Percentiles rank a stretch among this genome's conserved stretches.
phyloP scores from a whole-genome alignment of 2,797 vertebrate genomes.

The Lacerta agilis region DNA sequence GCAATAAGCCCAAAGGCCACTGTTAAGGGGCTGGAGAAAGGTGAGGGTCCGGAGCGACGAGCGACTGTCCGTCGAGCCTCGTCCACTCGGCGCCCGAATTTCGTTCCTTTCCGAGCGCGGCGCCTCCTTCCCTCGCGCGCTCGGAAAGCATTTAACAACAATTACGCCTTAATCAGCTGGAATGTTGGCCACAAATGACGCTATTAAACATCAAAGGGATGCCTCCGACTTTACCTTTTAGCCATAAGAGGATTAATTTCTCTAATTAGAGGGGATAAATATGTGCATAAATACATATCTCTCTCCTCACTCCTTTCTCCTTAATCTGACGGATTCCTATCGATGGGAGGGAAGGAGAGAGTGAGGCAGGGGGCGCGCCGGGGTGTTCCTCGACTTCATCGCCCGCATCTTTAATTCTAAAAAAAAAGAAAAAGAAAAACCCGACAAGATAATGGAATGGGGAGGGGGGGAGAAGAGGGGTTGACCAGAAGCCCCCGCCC shows the following conservation, averaged over 20 bases:
- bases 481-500: background rate
- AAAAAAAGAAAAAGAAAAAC: background rate
- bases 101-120: conserved; percentile 52
- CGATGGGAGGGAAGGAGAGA: conserved; percentile 41
- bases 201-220: conserved; percentile 81
- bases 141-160: conserved; percentile 81
- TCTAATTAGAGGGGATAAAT: conserved; percentile 81
- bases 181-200: conserved; percentile 80
- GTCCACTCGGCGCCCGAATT: conserved; percentile 76
- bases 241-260: conserved; percentile 84
- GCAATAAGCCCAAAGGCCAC: conserved; percentile 77
- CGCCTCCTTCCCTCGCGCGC: conserved; percentile 70
- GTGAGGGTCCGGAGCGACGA: too few species aligned
- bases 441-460: background rate
- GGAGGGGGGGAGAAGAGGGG: background rate
- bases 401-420: conserved; percentile 6
- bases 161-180: conserved; percentile 81
- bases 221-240: conserved; percentile 80
- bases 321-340: conserved; percentile 47
- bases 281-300: conserved; percentile 82
- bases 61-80: background rate
- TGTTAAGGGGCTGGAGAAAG: too few species aligned
- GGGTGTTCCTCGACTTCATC: rapidly evolving
- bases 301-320: conserved; percentile 49
- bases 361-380: conserved; percentile 1